A percentile compares a stretch with the other conserved stretches of the same genome.
Evolutionary conservation across 2,888 invertebrate species (phyloP).

Genomic region (Galerucella calmariensis): DNA sequence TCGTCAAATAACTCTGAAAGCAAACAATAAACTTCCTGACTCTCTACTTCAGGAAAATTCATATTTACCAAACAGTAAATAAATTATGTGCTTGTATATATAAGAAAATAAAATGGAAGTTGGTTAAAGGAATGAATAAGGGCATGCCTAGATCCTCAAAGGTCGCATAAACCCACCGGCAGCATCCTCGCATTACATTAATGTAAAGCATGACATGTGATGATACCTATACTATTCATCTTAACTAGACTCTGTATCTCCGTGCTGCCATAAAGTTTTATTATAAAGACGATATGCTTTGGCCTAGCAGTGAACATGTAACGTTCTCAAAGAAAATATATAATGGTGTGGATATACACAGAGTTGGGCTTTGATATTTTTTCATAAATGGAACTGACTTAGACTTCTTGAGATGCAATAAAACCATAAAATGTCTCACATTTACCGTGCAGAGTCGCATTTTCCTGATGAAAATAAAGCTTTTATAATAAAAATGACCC

Average conservation of each 20-base stretch:
- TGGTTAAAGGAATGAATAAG: constrained; percentile 42
- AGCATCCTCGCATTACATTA: constrained; percentile 46
- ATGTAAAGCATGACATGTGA: constrained; percentile 53
- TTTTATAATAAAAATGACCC: too few species aligned
- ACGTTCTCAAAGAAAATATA: constrained; percentile 14
- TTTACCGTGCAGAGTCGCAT: too few species aligned
- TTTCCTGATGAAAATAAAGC: too few species aligned
- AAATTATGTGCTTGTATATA: constrained; percentile 37
- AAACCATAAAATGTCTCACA: too few species aligned
- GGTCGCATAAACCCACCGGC: constrained; percentile 35
- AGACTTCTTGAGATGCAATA: too few species aligned
- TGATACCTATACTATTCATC: constrained; percentile 51
- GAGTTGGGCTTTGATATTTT: constrained; percentile 6
- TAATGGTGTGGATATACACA: background rate
- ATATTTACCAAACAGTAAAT: constrained; percentile 26
- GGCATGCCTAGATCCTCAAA: constrained; percentile 29
- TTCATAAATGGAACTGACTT: background rate
- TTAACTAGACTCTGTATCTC: constrained; percentile 51
- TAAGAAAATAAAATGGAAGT: constrained; percentile 46
- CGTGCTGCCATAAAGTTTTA: constrained; percentile 56
- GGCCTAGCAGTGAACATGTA: constrained; percentile 11
- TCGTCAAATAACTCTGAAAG: background rate
- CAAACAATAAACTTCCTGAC: background rate
- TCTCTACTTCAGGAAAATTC: constrained; percentile 5
- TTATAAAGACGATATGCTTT: constrained; percentile 40